These are phyloP conservation scores for Agrotis puta DNA, from an alignment of 2,888 invertebrate genomes.

Conservation along the genomic window DNA sequence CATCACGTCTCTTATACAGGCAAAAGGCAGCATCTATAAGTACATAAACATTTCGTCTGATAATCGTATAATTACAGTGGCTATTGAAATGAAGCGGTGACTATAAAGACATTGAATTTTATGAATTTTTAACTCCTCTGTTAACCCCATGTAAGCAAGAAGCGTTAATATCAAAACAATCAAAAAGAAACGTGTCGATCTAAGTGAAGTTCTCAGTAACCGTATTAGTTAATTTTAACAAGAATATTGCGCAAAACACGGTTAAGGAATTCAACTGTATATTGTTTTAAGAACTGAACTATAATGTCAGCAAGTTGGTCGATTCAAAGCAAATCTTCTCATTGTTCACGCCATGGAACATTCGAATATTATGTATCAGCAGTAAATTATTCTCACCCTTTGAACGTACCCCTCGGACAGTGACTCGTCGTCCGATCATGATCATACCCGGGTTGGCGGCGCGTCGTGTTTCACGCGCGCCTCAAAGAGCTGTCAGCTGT, in stretches of 20 bases:
- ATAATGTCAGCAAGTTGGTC: conserved; percentile 50
- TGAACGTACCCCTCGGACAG: too few species aligned
- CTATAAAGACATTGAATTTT: neutral
- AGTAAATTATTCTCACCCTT: conserved; percentile 27
- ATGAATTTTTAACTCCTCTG: neutral
- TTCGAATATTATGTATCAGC: conserved; percentile 26
- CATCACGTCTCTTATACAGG: too few species aligned
- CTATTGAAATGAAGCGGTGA: neutral
- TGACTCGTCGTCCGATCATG: too few species aligned
- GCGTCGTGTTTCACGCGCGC: too few species aligned
- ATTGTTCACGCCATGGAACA: conserved; percentile 36
- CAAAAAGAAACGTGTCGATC: conserved; percentile 63
- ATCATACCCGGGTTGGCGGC: too few species aligned
- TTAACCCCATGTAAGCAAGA: conserved; percentile 5
- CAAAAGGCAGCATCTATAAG: too few species aligned
- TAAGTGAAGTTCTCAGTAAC: conserved; percentile 61
- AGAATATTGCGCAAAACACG: conserved; percentile 66
- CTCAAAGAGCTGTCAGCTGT: too few species aligned
- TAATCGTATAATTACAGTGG: neutral
- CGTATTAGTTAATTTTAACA: conserved; percentile 67
- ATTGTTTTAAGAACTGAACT: conserved; percentile 63
- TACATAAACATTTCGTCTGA: neutral
- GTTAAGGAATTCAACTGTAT: conserved; percentile 61
- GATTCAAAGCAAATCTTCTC: conserved; percentile 44
- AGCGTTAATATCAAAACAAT: conserved; percentile 55